Percentiles rank a stretch among this genome's conserved stretches.
Evolutionary conservation across 2,113 vertebrate species (phyloP).

Genomic region (Bambusicola thoracicus): DNA sequence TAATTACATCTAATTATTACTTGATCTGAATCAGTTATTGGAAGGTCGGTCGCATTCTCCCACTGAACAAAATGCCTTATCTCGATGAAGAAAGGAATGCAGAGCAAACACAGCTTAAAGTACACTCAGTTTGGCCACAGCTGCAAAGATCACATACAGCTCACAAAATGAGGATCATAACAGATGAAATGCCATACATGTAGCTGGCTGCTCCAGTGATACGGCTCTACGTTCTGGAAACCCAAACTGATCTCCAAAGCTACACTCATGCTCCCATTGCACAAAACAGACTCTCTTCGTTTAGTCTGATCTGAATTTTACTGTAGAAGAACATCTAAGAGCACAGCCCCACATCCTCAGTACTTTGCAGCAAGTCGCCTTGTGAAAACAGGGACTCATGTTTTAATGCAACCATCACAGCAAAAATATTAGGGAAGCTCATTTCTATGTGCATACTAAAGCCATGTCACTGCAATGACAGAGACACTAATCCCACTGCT

Average conservation of each 20-base stretch:
- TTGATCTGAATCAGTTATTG: conserved; percentile 55
- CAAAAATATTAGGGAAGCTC: not conserved
- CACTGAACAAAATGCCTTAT: conserved; percentile 10
- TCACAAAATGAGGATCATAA: not conserved
- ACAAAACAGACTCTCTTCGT: not conserved
- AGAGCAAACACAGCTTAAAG: not conserved
- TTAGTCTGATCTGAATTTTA: not conserved
- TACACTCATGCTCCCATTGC: not conserved
- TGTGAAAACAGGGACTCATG: not conserved
- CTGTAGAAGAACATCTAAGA: not conserved
- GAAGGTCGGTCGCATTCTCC: conserved; percentile 24
- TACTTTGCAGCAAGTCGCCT: not conserved
- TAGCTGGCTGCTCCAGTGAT: not conserved
- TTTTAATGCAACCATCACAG: not conserved
- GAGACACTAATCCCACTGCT: not conserved
- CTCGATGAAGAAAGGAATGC: not conserved
- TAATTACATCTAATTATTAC: conserved; percentile 67
- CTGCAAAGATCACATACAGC: not conserved
- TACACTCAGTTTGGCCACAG: not conserved
- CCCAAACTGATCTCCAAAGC: not conserved
- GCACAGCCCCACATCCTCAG: not conserved
- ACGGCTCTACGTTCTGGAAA: not conserved
- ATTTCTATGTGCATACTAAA: not conserved
- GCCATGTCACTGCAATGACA: not conserved
- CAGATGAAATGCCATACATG: not conserved